Evolutionary conservation across 2,113 vertebrate genomes (phyloP).

Genomic region (Gavialis gangeticus): DNA sequence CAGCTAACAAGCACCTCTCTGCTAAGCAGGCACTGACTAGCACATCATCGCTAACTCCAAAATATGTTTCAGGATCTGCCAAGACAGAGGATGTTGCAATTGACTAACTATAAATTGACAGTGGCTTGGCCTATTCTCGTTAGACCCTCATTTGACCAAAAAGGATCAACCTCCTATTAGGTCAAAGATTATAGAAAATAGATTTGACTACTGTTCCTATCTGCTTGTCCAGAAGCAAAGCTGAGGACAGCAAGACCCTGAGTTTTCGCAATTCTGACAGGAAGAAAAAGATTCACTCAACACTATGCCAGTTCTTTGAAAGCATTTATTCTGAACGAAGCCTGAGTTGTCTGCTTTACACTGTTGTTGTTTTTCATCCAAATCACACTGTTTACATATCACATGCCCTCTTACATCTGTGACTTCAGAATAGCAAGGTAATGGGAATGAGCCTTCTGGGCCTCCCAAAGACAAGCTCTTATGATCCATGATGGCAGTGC

Average conservation of each 20-base stretch:
- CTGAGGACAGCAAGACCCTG: not conserved
- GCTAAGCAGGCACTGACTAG: no score
- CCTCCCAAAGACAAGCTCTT: not conserved
- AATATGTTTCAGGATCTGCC: conserved; percentile 11
- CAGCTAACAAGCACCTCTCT: no score
- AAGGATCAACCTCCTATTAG: not conserved
- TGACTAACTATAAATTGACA: no score
- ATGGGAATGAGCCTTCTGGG: not conserved
- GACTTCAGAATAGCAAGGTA: conserved; percentile 15
- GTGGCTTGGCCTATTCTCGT: not conserved
- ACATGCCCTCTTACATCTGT: conserved; percentile 21
- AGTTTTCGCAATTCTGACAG: not conserved
- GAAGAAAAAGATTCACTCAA: not conserved
- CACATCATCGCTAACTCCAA: conserved; percentile 19
- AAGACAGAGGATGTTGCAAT: no score
- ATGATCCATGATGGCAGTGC: not conserved
- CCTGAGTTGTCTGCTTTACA: conserved; percentile 2
- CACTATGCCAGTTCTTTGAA: not conserved
- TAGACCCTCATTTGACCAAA: not conserved
- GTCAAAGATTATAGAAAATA: not conserved
- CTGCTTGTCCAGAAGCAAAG: not conserved
- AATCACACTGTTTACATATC: conserved; percentile 23
- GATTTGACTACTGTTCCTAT: not conserved
- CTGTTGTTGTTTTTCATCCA: conserved; percentile 16
- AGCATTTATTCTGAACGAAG: conserved; percentile 1